Evolutionary conservation across 2,797 vertebrate species (phyloP).

Genomic region (Paramormyrops hopkinsi): DNA sequence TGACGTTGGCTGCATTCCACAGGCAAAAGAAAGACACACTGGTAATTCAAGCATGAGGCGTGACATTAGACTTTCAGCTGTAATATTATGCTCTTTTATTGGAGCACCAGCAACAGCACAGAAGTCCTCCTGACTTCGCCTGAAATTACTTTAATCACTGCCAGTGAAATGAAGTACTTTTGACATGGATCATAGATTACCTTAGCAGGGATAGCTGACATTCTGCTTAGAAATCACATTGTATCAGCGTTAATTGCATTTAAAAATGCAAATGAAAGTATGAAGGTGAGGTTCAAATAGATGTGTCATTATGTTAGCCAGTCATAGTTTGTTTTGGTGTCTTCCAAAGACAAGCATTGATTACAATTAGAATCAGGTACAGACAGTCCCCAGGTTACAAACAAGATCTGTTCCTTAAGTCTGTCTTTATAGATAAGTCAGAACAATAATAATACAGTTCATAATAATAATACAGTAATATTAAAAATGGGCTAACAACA

Average conservation of each 20-base stretch:
- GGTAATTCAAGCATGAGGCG: background rate
- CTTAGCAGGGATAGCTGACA: background rate
- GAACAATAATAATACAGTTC: background rate
- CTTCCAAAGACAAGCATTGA: background rate
- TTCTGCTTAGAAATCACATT: background rate
- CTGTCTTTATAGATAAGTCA: background rate
- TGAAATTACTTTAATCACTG: background rate
- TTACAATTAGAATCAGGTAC: background rate
- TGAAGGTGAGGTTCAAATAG: background rate
- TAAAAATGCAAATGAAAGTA: background rate
- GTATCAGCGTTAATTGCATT: background rate
- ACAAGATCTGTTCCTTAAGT: background rate
- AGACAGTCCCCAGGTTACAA: background rate
- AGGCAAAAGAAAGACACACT: background rate
- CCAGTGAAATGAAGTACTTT: background rate
- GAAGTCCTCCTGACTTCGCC: background rate
- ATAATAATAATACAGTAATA: background rate
- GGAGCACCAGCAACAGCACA: background rate
- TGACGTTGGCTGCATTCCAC: background rate
- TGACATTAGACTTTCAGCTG: background rate
- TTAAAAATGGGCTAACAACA: background rate
- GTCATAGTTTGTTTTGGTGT: background rate
- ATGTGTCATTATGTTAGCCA: background rate
- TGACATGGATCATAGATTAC: background rate
- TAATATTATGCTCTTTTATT: background rate